Evolutionary conservation across 2,888 invertebrate species (phyloP).

Genomic region (Deroplatys truncata): DNA sequence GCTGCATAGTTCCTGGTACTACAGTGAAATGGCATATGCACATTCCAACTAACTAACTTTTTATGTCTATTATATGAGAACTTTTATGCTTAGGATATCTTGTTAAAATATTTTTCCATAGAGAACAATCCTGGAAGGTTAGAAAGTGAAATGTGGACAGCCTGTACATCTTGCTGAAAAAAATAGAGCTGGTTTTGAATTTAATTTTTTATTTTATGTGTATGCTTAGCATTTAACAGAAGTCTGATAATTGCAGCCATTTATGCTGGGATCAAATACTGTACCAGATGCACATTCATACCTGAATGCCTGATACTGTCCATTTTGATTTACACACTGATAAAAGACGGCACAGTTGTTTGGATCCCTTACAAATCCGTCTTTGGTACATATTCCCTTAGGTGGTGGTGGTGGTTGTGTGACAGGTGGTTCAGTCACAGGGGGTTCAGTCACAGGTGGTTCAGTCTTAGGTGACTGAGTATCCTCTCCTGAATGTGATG

Average conservation of each 20-base stretch:
- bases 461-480: background rate
- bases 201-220: background rate
- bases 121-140: no score
- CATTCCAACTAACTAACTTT: no score
- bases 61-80: no score
- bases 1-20: no score
- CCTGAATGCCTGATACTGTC: slow-evolving; percentile 34
- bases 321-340: slow-evolving; percentile 25
- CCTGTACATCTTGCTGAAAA: no score
- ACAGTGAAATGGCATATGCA: no score
- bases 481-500: background rate
- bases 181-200: no score
- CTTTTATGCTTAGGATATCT: no score
- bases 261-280: slow-evolving; percentile 42
- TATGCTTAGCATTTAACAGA: slow-evolving; percentile 40
- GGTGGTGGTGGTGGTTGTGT: background rate
- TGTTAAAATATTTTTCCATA: no score
- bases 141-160: no score
- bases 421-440: background rate
- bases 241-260: slow-evolving; percentile 45
- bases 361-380: background rate
- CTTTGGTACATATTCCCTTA: background rate
- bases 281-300: slow-evolving; percentile 43
- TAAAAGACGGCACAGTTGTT: background rate
- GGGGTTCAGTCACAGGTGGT: background rate